Evolutionary conservation across 30 jellyfish, hydroid and myxozoan genomes (phyloP), one percentile per base, ranked within the genome.

Genomic region (Cassiopea andromeda): DNA sequence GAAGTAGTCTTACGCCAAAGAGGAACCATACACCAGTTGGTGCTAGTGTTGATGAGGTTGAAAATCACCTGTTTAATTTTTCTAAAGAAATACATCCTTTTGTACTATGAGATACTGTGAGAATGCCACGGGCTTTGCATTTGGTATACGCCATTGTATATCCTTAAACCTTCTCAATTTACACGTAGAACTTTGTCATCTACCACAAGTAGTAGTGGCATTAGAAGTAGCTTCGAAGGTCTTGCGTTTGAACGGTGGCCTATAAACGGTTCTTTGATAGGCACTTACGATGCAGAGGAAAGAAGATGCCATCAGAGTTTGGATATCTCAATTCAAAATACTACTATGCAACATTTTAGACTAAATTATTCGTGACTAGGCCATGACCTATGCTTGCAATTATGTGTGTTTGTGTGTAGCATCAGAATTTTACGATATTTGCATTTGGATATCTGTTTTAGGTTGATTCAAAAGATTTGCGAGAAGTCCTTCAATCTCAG

Each of bases 21-120:
- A 57, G 81, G 48, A 47, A 78, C 12, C 64, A 57, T 27, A 58
- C 38, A 44, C 87, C 82, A 68, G 87, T 71, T 27, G 84, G 78
- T 16, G 94, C 75, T 43, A 82, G 87, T 7, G 45, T 58, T 45
- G 94, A 87, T 66, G 89, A 77, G 89, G 89, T 64, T 61, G 58
- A 9, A 4, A 38, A 4, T 78, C 48, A 3, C 15, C 77, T 78
- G 7, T 76, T 48, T 8, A 2, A 5, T 50, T 50, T 50, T 5
- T 50, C 9, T 50, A 50, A 50, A 50, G 5, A 5, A 9, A 9
- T 50, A 9, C n/a, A 9, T 50, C 64, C 5, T 50, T 50, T 50
- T 5, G 9, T 50, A 9, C 9, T 2, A 50, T 2, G 5, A 50
- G 9, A 9, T 50, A 50, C n/a, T n/a, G n/a, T n/a, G 64, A 2